Percentiles rank a stretch among this genome's conserved stretches.
These are phyloP conservation scores for Trichacis sp. DNA, from an alignment of 2,888 invertebrate genomes.

Conservation along the genomic window DNA sequence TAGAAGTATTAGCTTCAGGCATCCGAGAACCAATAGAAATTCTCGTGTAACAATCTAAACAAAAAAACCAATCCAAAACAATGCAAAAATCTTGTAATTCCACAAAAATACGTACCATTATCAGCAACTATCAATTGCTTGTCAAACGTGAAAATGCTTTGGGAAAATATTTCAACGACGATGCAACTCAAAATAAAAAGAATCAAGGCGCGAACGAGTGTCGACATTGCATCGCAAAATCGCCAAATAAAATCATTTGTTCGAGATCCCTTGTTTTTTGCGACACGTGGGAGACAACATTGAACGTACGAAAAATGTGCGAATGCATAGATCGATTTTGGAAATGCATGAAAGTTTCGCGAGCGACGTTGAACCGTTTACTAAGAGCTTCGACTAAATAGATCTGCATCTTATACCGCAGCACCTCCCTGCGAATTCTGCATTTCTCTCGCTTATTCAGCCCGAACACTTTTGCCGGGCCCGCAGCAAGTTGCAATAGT, in stretches of 20 bases:
- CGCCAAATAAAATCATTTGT: conserved; percentile 2
- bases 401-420: conserved; percentile 60
- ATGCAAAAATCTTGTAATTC: background rate
- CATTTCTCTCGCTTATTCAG: conserved; percentile 40
- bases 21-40: conserved; percentile 71
- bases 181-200: conserved; percentile 24
- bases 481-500: conserved; percentile 17
- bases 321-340: background rate
- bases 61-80: background rate
- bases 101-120: conserved; percentile 60
- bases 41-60: conserved; percentile 72
- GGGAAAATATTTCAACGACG: conserved; percentile 16
- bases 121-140: conserved; percentile 67
- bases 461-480: conserved; percentile 21
- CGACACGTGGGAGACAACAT: background rate
- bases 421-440: conserved; percentile 46
- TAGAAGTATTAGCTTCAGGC: conserved; percentile 64
- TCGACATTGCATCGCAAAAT: conserved; percentile 39
- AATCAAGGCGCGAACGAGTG: conserved; percentile 10
- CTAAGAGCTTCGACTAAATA: conserved; percentile 57
- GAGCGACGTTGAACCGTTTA: conserved; percentile 48
- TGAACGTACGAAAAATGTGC: background rate
- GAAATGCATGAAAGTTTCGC: conserved; percentile 29
- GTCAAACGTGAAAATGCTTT: conserved; percentile 64
- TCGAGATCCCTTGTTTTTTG: background rate